Percentiles rank a stretch among this genome's conserved stretches.
These are phyloP conservation scores for Potamarius usumacintae DNA, from an alignment of 2,113 vertebrate genomes.

Conservation along the genomic window DNA sequence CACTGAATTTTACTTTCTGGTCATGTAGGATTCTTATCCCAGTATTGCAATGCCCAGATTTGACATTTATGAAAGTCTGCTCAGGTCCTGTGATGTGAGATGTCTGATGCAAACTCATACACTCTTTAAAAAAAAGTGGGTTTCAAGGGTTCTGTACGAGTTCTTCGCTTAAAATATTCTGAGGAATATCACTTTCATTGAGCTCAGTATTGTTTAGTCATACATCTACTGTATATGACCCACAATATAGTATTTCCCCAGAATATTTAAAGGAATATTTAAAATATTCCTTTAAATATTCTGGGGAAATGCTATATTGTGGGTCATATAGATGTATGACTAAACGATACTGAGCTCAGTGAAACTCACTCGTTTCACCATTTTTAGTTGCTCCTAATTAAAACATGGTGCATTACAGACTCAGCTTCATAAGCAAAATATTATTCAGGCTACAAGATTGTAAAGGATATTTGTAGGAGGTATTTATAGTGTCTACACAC, in stretches of 20 bases:
- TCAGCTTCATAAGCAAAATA: neutral
- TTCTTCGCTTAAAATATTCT: neutral
- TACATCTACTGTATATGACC: neutral
- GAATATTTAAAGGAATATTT: no score
- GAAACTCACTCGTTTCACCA: neutral
- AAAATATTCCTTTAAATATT: no score
- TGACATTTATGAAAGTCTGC: neutral
- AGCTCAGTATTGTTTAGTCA: neutral
- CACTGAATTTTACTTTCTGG: neutral
- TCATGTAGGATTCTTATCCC: neutral
- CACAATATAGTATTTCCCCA: neutral
- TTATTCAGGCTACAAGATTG: neutral
- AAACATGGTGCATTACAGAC: neutral
- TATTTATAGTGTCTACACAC: neutral
- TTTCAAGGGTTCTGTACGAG: neutral
- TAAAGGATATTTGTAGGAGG: neutral
- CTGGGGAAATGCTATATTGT: neutral
- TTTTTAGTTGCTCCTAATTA: neutral
- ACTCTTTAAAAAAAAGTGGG: neutral
- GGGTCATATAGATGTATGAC: neutral
- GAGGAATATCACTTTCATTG: neutral
- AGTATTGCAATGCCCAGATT: neutral
- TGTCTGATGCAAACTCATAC: neutral
- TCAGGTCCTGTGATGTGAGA: neutral
- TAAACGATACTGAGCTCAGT: neutral